Evolutionary conservation across 2,888 invertebrate genomes (phyloP).

Genomic region (Agrochola lychnidis): DNA sequence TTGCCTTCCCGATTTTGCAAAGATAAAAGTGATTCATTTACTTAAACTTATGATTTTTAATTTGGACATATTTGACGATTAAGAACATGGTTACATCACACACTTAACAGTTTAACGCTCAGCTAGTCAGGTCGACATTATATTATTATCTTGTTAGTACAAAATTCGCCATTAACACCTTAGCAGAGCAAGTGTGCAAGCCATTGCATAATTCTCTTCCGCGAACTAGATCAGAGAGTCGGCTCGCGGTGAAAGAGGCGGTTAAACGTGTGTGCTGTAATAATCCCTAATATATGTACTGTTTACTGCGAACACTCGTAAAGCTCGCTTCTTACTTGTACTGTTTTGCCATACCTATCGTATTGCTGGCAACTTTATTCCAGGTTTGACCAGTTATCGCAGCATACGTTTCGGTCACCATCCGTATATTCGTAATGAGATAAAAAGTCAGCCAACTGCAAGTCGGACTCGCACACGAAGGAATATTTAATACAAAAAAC

Average conservation of each 20-base stretch:
- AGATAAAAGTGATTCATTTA: neutral
- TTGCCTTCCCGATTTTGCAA: slow-evolving; percentile 17
- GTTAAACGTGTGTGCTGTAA: slow-evolving; percentile 58
- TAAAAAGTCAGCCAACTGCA: neutral
- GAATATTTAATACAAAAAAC: no score
- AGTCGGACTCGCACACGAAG: no score
- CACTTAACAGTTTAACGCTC: slow-evolving; percentile 13
- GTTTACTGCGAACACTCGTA: slow-evolving; percentile 45
- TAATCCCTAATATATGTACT: slow-evolving; percentile 48
- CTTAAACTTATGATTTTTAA: neutral
- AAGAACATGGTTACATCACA: slow-evolving; percentile 7
- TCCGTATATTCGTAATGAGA: neutral
- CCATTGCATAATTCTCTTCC: slow-evolving; percentile 66
- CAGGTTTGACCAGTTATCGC: neutral
- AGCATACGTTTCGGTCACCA: neutral
- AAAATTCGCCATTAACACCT: slow-evolving; percentile 60
- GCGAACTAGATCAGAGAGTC: slow-evolving; percentile 63
- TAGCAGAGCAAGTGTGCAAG: slow-evolving; percentile 37
- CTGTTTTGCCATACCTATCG: neutral
- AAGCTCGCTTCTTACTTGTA: slow-evolving; percentile 15
- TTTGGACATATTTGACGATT: neutral
- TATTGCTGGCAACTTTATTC: no score
- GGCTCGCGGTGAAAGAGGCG: slow-evolving; percentile 42
- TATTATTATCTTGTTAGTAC: slow-evolving; percentile 50
- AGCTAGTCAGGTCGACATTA: slow-evolving; percentile 24